Conservation (phyloP, 2,797 vertebrate genomes). For the Lutjanus argentimaculatus region DNA sequence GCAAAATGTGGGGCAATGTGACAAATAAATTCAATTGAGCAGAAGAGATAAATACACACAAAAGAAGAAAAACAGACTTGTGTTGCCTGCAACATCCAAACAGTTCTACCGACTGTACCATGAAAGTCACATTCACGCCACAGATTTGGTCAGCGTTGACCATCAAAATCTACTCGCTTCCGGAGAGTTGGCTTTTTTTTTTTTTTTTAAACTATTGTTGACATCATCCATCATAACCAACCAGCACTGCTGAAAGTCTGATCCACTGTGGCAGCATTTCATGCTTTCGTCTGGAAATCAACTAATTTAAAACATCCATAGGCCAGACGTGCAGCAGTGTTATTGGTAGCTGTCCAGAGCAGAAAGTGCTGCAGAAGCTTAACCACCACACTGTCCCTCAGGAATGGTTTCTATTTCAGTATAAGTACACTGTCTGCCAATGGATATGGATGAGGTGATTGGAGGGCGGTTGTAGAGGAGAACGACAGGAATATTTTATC, state of each 20-base stretch:
- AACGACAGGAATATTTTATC: slow-evolving; percentile 50
- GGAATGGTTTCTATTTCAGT: slow-evolving; percentile 70
- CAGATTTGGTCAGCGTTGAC: background rate
- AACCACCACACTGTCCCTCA: slow-evolving; percentile 47
- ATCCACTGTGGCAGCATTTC: slow-evolving; percentile 17
- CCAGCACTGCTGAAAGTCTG: background rate
- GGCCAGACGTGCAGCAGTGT: slow-evolving; percentile 4
- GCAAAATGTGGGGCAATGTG: slow-evolving; percentile 13
- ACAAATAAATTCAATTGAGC: slow-evolving; percentile 44
- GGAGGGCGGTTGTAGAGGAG: slow-evolving; percentile 39
- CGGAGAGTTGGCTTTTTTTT: background rate
- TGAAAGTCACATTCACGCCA: too few species aligned
- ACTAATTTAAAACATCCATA: slow-evolving; percentile 37
- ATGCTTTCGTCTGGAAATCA: slow-evolving; percentile 9
- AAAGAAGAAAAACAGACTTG: background rate
- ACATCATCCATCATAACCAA: slow-evolving; percentile 10
- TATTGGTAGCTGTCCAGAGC: slow-evolving; percentile 45
- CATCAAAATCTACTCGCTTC: background rate
- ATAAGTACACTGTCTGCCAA: slow-evolving; percentile 53
- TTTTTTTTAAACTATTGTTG: background rate
- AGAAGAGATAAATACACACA: slow-evolving; percentile 31
- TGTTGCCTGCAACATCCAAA: slow-evolving; percentile 16
- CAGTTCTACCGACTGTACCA: background rate
- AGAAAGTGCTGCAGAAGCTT: slow-evolving; percentile 51
- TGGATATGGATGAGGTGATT: slow-evolving; percentile 72